Conservation (phyloP, 2,797 vertebrate species). For the Mionectes olivaceus region DNA sequence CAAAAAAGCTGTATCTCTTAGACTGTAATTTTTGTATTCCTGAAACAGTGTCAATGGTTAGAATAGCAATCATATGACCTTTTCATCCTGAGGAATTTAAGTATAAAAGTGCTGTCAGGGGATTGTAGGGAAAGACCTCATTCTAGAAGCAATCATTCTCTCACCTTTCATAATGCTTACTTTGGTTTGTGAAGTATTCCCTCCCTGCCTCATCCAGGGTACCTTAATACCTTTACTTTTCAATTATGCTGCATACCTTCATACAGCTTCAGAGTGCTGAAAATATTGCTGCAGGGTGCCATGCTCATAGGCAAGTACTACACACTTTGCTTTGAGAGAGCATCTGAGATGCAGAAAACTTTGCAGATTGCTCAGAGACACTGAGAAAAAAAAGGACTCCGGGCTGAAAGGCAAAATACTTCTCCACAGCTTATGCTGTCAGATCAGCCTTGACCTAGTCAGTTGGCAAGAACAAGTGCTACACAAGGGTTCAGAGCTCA, state of each 20-base stretch:
- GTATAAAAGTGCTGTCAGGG: background rate
- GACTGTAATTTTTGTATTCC: background rate
- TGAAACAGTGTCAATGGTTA: background rate
- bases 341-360: background rate
- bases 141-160: background rate
- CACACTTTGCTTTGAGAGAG: background rate
- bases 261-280: background rate
- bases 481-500: background rate
- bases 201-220: background rate
- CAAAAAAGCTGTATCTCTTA: background rate
- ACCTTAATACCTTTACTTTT: background rate
- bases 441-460: background rate
- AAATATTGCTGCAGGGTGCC: background rate
- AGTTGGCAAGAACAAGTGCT: background rate
- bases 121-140: background rate
- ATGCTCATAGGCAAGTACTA: background rate
- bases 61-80: background rate
- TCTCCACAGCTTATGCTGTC: background rate
- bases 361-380: background rate
- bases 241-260: background rate
- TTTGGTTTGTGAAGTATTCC: background rate
- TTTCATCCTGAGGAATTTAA: background rate
- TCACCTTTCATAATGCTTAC: background rate
- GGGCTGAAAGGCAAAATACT: background rate
- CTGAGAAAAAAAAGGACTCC: background rate